Percentiles rank a stretch among this genome's conserved stretches.
Evolutionary conservation across 2,797 vertebrate species (phyloP).

Genomic region (Triplophysa yarkandensis): DNA sequence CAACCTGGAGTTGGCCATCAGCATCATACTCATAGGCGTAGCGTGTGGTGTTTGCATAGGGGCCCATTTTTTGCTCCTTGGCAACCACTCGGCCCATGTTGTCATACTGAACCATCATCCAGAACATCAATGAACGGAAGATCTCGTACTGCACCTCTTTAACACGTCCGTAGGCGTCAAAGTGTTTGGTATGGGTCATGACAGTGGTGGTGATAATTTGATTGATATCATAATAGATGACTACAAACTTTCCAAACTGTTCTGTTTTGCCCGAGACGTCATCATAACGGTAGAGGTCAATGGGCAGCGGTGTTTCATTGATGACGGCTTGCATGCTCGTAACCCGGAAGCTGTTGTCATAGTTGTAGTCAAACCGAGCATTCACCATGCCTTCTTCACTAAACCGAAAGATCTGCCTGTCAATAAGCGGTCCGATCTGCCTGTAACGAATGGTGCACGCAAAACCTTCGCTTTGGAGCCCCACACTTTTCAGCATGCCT

Average conservation of each 20-base stretch:
- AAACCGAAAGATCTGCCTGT: slow-evolving; percentile 97
- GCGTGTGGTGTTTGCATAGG: slow-evolving; percentile 96
- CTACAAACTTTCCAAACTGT: slow-evolving; percentile 98
- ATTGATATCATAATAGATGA: slow-evolving; percentile 98
- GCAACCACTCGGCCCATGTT: slow-evolving; percentile 97
- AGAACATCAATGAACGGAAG: slow-evolving; percentile 98
- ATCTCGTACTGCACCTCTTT: slow-evolving; percentile 99
- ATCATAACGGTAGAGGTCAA: slow-evolving; percentile 96
- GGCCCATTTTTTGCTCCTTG: slow-evolving; percentile 96
- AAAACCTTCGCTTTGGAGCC: slow-evolving; percentile 94
- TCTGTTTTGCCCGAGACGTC: slow-evolving; percentile 97
- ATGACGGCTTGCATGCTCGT: slow-evolving; percentile 99
- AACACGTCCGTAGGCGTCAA: slow-evolving; percentile 95
- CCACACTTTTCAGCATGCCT: slow-evolving; percentile 95
- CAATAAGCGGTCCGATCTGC: slow-evolving; percentile 95
- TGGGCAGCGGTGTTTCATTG: slow-evolving; percentile 94
- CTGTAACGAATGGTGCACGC: slow-evolving; percentile 96
- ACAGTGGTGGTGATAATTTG: slow-evolving; percentile 98
- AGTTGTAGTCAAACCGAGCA: slow-evolving; percentile 98
- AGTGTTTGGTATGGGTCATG: slow-evolving; percentile 99
- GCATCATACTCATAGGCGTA: slow-evolving; percentile 95
- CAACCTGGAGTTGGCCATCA: slow-evolving; percentile 92
- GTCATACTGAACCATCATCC: slow-evolving; percentile 99
- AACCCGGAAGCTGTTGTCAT: slow-evolving; percentile 97
- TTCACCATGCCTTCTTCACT: slow-evolving; percentile 99